A percentile compares a stretch with the other conserved stretches of the same genome.
Evolutionary conservation across 2,113 vertebrate species (phyloP).

Genomic region (Rhinogobius similis): DNA sequence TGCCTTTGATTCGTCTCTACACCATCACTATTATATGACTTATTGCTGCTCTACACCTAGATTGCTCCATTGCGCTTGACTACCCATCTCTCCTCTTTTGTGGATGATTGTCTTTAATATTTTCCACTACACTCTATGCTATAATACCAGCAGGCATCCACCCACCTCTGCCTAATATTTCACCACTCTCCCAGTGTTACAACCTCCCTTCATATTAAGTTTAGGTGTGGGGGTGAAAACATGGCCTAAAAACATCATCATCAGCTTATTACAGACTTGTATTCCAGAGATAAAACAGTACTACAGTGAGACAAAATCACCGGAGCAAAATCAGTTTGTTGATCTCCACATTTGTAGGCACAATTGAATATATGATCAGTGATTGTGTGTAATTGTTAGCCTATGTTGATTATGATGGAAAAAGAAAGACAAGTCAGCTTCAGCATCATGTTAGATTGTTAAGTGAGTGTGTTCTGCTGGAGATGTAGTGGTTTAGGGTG

Average conservation of each 20-base stretch:
- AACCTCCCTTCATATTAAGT: not conserved
- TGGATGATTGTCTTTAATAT: not conserved
- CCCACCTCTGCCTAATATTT: not conserved
- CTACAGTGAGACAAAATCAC: not conserved
- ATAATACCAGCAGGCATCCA: not conserved
- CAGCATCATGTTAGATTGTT: no score
- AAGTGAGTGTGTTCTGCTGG: no score
- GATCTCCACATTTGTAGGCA: no score
- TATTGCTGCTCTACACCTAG: not conserved
- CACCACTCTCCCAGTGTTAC: constrained; percentile 4
- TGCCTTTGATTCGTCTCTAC: not conserved
- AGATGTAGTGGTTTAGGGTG: no score
- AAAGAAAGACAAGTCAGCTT: no score
- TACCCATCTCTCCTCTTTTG: not conserved
- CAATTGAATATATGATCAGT: no score
- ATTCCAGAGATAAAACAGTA: no score
- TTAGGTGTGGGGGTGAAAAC: not conserved
- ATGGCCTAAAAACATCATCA: no score
- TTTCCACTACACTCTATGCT: not conserved
- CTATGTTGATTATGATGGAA: no score
- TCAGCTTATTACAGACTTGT: no score
- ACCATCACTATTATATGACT: not conserved
- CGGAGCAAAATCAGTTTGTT: no score
- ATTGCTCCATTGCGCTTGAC: constrained; percentile 9
- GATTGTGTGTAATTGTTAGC: no score